phyloP scores from a whole-genome alignment of 1,140 invertebrate species.

The Callitettix versicolor region DNA sequence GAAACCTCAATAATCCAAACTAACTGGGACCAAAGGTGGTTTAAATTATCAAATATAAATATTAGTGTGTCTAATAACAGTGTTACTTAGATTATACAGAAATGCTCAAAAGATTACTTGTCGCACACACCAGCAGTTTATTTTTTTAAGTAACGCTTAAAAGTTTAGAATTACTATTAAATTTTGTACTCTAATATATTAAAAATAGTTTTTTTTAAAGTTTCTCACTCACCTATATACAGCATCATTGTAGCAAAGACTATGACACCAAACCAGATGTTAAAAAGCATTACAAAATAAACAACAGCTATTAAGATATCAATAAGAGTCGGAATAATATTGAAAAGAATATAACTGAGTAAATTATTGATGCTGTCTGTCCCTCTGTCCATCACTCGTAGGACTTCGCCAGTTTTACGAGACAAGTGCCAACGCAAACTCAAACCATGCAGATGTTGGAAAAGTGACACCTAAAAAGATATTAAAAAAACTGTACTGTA shows the following conservation, averaged over 20 bases:
- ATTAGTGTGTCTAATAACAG: too few relatives aligned
- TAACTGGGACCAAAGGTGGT: too few relatives aligned
- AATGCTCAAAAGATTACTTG: too few relatives aligned
- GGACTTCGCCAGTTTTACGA: slow-evolving; percentile 90
- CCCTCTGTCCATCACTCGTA: slow-evolving; percentile 88
- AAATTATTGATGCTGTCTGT: slow-evolving; percentile 90
- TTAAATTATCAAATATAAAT: too few relatives aligned
- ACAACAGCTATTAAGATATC: slow-evolving; percentile 89
- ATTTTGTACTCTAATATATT: too few relatives aligned
- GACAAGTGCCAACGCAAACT: slow-evolving; percentile 83
- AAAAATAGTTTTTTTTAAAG: too few relatives aligned
- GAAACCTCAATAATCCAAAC: too few relatives aligned
- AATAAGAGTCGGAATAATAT: slow-evolving; percentile 80
- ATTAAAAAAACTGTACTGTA: slow-evolving; percentile 10
- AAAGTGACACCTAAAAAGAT: slow-evolving; percentile 53
- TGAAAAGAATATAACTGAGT: slow-evolving; percentile 78
- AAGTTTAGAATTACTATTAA: too few relatives aligned
- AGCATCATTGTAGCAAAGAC: slow-evolving; percentile 85
- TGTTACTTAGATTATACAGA: too few relatives aligned
- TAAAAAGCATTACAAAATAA: slow-evolving; percentile 80
- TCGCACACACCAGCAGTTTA: too few relatives aligned
- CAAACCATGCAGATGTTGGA: slow-evolving; percentile 74
- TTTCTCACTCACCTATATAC: slow-evolving; percentile 65
- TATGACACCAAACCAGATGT: slow-evolving; percentile 88
- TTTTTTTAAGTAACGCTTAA: too few relatives aligned